Evolutionary conservation across 2,113 vertebrate genomes (phyloP), one percentile per base, ranked within the genome.

Genomic region (Brachyistius frenatus): DNA sequence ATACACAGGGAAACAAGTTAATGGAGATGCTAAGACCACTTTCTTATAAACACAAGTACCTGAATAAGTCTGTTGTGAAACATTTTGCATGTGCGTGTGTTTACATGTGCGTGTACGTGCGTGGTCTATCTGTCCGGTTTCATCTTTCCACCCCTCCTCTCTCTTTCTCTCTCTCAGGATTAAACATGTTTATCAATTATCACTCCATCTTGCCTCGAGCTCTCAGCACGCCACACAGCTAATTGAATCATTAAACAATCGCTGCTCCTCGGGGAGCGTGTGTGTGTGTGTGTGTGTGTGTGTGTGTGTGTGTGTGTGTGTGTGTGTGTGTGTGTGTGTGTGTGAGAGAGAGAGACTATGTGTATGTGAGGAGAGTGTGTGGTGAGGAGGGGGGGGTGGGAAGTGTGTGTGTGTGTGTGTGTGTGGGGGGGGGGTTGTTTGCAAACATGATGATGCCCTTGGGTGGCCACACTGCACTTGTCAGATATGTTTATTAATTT

Each of bases 241-340:
- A 99, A 99, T 97, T 99, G 96, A 98, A 97, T 97, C 96, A 96
- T 97, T 98, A 96, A 97, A 97, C 96, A 96, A 98, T 97, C 95
- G 96, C 94, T 96, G 94, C 96, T 98, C 96, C 95, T 96, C 94
- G 93, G 96, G 95, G 90, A 92, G 88, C 44, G 72, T 80, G 87
- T 83, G 82, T 35, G 56, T n/a, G 23, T 69, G 77, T 55, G 41
- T 7, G 2, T 37, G 64, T 79, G 61, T 66, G 61, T 71, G 66
- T 65, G 74, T 54, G 55, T 75, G 70, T 31, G 57, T 68, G 84
- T 68, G 70, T 70, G 71, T 49, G 77, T 76, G 55, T 31, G 47
- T 62, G 74, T 65, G 70, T 41, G 49, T 50, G 63, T 63, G 64
- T 44, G 57, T 15, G 31, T 49, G 39, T 54, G 52, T 79, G 67